Evolutionary conservation across 2,113 vertebrate genomes (phyloP).

Genomic region (Caranx ignobilis): DNA sequence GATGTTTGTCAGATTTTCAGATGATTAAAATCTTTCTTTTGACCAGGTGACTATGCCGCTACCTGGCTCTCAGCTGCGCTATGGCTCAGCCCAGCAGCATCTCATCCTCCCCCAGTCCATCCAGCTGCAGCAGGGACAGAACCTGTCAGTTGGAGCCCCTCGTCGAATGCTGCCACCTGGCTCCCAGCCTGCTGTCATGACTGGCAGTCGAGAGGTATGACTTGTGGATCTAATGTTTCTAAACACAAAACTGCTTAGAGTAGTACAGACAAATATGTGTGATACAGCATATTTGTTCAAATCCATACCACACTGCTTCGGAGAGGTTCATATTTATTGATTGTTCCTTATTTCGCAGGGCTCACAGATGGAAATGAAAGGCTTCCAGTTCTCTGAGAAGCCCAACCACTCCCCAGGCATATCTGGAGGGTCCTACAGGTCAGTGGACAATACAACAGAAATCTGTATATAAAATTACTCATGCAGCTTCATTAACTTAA

Average conservation of each 20-base stretch:
- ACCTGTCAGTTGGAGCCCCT: conserved; percentile 92
- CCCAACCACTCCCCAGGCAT: conserved; percentile 89
- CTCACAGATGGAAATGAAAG: conserved; percentile 97
- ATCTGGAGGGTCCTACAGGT: conserved; percentile 92
- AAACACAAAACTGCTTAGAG: not conserved
- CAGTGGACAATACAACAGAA: conserved; percentile 36
- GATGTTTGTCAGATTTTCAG: not conserved
- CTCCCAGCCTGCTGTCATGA: conserved; percentile 91
- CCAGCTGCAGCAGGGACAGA: conserved; percentile 96
- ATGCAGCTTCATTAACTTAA: too few species aligned
- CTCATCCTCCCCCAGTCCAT: conserved; percentile 97
- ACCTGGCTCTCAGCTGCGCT: conserved; percentile 96
- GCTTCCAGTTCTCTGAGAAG: conserved; percentile 97
- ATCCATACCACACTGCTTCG: not conserved
- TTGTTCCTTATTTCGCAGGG: conserved; percentile 74
- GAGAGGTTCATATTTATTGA: not conserved
- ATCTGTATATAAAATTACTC: not conserved
- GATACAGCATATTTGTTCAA: not conserved
- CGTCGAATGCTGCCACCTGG: conserved; percentile 93
- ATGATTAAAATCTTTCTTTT: not conserved
- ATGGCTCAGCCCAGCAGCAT: conserved; percentile 96
- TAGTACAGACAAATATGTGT: not conserved
- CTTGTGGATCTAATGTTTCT: not conserved
- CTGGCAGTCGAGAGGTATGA: conserved; percentile 92
- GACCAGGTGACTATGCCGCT: conserved; percentile 95